Base-by-base conservation (phyloP, 1,140 invertebrate genomes). In the Oscheius sp. region DNA sequence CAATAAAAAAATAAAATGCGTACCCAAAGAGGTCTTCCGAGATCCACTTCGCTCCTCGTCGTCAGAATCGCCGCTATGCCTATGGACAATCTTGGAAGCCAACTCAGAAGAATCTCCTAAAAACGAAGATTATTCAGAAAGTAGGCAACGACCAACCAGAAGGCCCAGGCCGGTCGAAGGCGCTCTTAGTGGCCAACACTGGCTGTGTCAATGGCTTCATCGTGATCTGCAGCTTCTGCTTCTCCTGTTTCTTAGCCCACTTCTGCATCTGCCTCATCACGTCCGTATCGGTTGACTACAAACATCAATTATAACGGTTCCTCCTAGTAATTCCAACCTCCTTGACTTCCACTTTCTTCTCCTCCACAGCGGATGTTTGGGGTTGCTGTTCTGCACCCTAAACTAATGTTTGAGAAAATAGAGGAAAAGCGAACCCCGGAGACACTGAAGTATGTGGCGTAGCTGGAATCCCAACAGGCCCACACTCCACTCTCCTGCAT, bases 201-300 rank as follows among this genome's bases (percentile, higher is more conserved):
- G 7, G 7, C 7, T n/a, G 7, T 7, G 15, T 55, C 23, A 23
- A 7, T 23, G 49, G 49, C 49, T 55, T 71, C 20, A 71, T 10
- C 18, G 59, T 61, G 29, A 71, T 71, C 45, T 64, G 59, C 79
- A 97, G 93, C 86, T 97, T 97, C 86, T 95, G 94, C 82, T 97
- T 94, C 86, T 98, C 97, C 64, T 97, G 87, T 3, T 92, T 94
- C 83, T 97, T 94, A 0, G 95, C 95, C 96, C 96, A 99, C 80
- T 91, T 90, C 79, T 93, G 92, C 93, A 94, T 94, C 81, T 94
- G 89, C 85, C 97, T 97, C 0, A 94, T 94, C 79, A 98, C 97
- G 86, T 96, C 95, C 83, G 97, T 96, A 0, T 95, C 95, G 18
- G 95, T 93, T 87, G 96, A 97, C 87, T 97, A 94, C 78, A 77